phyloP scores from a whole-genome alignment of 2,113 vertebrate species.

The Perognathus longimembris region DNA sequence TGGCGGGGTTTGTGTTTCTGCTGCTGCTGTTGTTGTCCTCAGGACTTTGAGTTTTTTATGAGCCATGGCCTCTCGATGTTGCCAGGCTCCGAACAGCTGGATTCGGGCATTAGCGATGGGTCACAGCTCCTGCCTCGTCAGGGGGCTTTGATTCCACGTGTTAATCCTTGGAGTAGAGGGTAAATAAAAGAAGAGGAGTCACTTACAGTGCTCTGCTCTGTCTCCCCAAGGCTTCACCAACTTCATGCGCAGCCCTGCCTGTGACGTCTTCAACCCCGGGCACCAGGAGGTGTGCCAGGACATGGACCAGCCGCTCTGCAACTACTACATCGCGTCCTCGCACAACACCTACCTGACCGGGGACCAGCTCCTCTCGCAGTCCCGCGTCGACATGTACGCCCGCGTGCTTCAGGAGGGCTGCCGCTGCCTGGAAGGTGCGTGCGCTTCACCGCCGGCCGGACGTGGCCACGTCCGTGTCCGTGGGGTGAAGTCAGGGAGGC shows the following conservation, averaged over 20 bases:
- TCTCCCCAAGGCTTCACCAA: conserved; percentile 92
- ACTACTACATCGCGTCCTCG: conserved; percentile 97
- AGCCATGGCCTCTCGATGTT: not conserved
- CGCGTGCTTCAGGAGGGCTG: conserved; percentile 97
- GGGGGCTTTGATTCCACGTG: not conserved
- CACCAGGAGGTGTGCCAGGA: conserved; percentile 95
- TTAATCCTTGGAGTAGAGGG: not conserved
- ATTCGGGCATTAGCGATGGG: not conserved
- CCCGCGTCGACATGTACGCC: conserved; percentile 96
- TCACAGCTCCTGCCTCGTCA: not conserved
- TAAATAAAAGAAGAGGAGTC: conserved; percentile 8
- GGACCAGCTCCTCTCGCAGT: conserved; percentile 97
- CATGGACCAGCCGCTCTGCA: conserved; percentile 96
- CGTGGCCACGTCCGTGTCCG: too few relatives aligned
- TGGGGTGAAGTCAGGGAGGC: conserved; percentile 3
- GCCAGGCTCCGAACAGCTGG: not conserved
- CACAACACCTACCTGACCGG: conserved; percentile 98
- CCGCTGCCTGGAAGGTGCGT: conserved; percentile 95
- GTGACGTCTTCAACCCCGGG: conserved; percentile 95
- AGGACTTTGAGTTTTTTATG: not conserved
- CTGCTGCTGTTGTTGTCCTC: too few relatives aligned
- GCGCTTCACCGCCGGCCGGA: too few relatives aligned
- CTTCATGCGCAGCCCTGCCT: conserved; percentile 96
- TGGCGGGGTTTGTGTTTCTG: too few relatives aligned
- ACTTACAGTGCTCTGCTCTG: not conserved